Evolutionary conservation across 2,888 invertebrate genomes (phyloP).

Genomic region (Diarsia mendica): DNA sequence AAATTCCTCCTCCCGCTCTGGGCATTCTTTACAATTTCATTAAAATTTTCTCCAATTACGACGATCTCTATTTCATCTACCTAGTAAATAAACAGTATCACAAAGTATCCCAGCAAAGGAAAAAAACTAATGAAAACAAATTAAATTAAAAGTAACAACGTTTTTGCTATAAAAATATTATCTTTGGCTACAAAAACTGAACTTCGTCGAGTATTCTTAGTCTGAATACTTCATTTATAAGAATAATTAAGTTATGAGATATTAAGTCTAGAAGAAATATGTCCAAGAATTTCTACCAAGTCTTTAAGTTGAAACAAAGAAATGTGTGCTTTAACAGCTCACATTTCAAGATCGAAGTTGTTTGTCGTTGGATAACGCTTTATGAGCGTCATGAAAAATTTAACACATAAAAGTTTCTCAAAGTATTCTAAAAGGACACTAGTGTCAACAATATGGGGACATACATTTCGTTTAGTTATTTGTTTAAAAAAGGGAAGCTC

Average conservation of each 20-base stretch:
- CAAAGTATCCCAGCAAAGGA: conserved; percentile 14
- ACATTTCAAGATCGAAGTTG: conserved; percentile 6
- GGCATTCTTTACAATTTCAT: neutral
- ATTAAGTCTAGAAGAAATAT: conserved; percentile 24
- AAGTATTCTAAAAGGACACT: neutral
- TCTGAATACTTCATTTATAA: conserved; percentile 29
- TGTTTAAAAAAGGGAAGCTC: neutral
- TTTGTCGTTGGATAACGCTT: neutral
- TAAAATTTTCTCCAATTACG: neutral
- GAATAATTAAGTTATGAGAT: conserved; percentile 40
- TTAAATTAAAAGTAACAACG: conserved; percentile 34
- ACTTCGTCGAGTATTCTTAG: conserved; percentile 28
- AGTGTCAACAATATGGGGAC: neutral
- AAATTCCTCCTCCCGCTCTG: too few species aligned
- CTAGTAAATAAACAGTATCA: neutral
- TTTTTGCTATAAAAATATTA: conserved; percentile 49
- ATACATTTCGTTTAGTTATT: neutral
- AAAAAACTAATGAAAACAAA: conserved; percentile 32
- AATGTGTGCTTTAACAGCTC: neutral
- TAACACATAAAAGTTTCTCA: neutral
- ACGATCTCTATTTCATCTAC: neutral
- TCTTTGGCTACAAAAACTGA: conserved; percentile 33
- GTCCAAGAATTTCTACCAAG: conserved; percentile 20
- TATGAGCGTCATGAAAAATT: neutral
- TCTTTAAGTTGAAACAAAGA: neutral